Conservation (phyloP, 1,140 invertebrate species). For the Homalodisca vitripennis region DNA sequence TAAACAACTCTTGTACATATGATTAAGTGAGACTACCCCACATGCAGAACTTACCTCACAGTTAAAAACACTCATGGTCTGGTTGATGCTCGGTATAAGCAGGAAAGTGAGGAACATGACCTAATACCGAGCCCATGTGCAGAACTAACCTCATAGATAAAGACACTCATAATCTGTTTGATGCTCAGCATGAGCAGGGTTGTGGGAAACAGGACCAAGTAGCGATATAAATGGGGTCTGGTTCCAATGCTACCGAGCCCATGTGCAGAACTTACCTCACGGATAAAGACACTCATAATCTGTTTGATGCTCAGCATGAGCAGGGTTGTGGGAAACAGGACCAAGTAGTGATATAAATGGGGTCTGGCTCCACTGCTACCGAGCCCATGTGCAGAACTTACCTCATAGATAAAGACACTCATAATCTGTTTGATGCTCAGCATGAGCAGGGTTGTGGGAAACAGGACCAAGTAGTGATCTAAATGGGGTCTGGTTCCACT, state of each 20-base stretch:
- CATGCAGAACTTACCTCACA: too few species aligned
- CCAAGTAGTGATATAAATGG: slow-evolving; percentile 79
- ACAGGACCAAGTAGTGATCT: slow-evolving; percentile 92
- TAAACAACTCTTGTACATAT: too few species aligned
- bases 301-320: too few species aligned
- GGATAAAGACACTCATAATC: too few species aligned
- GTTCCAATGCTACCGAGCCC: slow-evolving; percentile 80
- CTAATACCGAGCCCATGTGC: not conserved
- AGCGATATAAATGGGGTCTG: slow-evolving; percentile 82
- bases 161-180: slow-evolving; percentile 88
- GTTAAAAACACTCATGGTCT: too few species aligned
- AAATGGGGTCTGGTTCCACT: slow-evolving; percentile 72
- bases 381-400: slow-evolving; percentile 48
- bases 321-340: too few species aligned
- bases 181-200: slow-evolving; percentile 88
- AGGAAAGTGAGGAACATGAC: too few species aligned
- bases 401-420: slow-evolving; percentile 95
- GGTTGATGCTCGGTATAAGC: too few species aligned
- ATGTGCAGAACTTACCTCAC: slow-evolving; percentile 83
- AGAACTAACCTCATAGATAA: slow-evolving; percentile 91
- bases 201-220: slow-evolving; percentile 88
- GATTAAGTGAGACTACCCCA: too few species aligned
- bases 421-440: slow-evolving; percentile 86
- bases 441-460: slow-evolving; percentile 84
- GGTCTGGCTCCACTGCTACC: slow-evolving; percentile 63